Percentiles rank a stretch among this genome's conserved stretches.
Evolutionary conservation across 2,113 vertebrate species (phyloP).

Genomic region (Aphelocoma coerulescens): DNA sequence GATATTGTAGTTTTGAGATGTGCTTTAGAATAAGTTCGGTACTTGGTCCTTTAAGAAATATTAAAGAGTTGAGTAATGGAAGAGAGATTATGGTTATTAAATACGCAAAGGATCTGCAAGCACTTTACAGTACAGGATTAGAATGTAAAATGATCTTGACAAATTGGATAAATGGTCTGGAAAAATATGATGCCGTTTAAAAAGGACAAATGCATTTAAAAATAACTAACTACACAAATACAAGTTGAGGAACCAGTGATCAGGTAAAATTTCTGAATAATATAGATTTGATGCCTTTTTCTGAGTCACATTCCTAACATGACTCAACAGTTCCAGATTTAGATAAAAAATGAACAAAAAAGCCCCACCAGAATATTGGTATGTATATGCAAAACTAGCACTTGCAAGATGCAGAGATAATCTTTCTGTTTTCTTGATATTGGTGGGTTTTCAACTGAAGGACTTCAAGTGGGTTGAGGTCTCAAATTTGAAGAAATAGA

Average conservation of each 20-base stretch:
- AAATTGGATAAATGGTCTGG: conserved; percentile 44
- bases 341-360: neutral
- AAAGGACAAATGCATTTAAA: conserved; percentile 8
- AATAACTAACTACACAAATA: conserved; percentile 6
- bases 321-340: neutral
- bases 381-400: neutral
- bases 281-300: neutral
- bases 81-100: conserved; percentile 33
- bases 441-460: neutral
- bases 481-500: neutral
- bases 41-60: conserved; percentile 11
- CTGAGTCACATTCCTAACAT: neutral
- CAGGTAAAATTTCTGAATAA: neutral
- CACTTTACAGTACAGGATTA: conserved; percentile 15
- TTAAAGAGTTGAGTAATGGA: conserved; percentile 32
- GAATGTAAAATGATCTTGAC: conserved; percentile 42
- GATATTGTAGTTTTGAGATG: neutral
- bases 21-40: neutral
- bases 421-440: neutral
- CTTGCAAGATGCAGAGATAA: neutral
- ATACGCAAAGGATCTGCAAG: neutral
- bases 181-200: conserved; percentile 25
- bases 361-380: rapidly evolving
- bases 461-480: neutral
- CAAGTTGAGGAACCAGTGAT: neutral